These are phyloP conservation scores for Neosilurus hyrtlii DNA, from an alignment of 2,797 vertebrate genomes.

Conservation along the genomic window DNA sequence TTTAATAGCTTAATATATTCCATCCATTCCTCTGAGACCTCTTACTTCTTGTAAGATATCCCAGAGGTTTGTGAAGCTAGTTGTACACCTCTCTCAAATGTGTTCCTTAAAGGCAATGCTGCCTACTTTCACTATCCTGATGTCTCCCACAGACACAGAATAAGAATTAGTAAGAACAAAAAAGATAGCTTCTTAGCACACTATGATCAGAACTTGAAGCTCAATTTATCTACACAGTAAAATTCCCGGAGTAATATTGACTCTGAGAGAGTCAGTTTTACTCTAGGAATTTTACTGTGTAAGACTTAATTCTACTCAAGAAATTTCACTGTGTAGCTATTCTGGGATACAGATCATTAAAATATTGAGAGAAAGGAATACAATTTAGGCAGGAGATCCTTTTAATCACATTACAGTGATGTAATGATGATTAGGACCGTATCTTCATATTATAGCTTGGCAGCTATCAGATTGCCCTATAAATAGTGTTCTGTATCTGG, in stretches of 20 bases:
- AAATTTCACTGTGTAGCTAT: background rate
- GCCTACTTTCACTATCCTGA: background rate
- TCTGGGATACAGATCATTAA: background rate
- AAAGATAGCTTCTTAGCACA: constrained; percentile 46
- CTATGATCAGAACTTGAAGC: background rate
- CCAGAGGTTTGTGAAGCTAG: background rate
- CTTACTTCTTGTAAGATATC: background rate
- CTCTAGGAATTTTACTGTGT: no score
- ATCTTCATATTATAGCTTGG: background rate
- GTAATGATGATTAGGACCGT: background rate
- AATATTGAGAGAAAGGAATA: background rate
- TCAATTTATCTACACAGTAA: background rate
- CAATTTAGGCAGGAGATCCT: background rate
- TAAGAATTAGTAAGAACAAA: background rate
- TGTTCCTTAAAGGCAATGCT: background rate
- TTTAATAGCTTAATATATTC: constrained; percentile 13
- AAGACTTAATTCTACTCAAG: no score
- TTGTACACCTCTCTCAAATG: background rate
- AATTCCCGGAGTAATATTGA: no score
- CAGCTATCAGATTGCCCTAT: background rate
- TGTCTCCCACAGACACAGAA: background rate
- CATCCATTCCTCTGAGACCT: background rate
- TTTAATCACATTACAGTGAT: background rate
- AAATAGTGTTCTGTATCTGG: background rate
- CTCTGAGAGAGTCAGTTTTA: no score